A percentile compares a stretch with the other conserved stretches of the same genome.
Evolutionary conservation across 1,140 invertebrate genomes (phyloP).

Genomic region (Vollenhovia emeryi): DNA sequence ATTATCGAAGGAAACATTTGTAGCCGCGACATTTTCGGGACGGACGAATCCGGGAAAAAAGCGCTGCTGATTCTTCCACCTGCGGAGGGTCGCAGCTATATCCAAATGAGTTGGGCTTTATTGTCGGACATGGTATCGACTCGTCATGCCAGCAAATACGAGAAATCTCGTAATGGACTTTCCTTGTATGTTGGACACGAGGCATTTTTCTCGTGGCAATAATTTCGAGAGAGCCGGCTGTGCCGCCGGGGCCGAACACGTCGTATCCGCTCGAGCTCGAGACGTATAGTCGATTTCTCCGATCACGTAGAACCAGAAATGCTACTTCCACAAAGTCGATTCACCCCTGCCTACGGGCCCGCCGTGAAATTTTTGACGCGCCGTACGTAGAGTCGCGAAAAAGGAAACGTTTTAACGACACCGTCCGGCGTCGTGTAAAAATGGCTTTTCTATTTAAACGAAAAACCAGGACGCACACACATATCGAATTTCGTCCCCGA

Average conservation of each 20-base stretch:
- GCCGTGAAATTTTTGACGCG: constrained; percentile 42
- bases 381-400: neutral
- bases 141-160: constrained; percentile 53
- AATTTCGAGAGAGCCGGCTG: constrained; percentile 67
- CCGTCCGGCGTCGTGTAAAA: neutral
- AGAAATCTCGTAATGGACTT: constrained; percentile 71
- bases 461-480: neutral
- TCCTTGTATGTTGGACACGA: constrained; percentile 65
- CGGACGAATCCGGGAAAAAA: neutral
- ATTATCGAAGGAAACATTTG: neutral
- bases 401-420: constrained; percentile 34
- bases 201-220: constrained; percentile 68
- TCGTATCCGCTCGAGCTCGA: constrained; percentile 47
- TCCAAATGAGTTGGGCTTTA: constrained; percentile 44
- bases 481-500: neutral
- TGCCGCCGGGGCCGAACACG: constrained; percentile 26
- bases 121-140: constrained; percentile 38
- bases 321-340: constrained; percentile 58
- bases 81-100: constrained; percentile 1
- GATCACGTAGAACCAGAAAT: constrained; percentile 69
- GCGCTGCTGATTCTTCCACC: neutral
- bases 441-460: constrained; percentile 40
- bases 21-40: neutral
- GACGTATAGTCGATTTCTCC: constrained; percentile 70
- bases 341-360: constrained; percentile 21